phyloP scores from a whole-genome alignment of 2,797 vertebrate species.

The Rhinoraja longicauda region DNA sequence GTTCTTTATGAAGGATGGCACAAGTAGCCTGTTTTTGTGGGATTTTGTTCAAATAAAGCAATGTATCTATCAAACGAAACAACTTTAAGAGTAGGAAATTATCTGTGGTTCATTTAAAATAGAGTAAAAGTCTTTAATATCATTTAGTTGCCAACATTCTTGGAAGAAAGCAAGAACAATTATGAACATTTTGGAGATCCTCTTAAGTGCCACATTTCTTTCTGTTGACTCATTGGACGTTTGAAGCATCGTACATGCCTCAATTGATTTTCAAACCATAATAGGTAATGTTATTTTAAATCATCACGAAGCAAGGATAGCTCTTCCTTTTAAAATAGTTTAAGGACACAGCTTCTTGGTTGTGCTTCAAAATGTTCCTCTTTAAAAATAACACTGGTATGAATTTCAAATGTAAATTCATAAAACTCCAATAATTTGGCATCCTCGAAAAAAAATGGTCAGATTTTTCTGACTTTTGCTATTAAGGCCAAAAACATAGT shows the following conservation, averaged over 20 bases:
- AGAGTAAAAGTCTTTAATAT: background rate
- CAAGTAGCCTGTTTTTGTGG: background rate
- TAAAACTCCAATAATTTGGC: too few species aligned
- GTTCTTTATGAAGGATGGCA: background rate
- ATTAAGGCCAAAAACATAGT: too few species aligned
- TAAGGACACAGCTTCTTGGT: background rate
- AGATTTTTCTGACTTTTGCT: too few species aligned
- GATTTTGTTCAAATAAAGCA: background rate
- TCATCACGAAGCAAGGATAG: background rate
- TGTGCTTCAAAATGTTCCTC: background rate
- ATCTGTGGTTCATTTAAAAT: background rate
- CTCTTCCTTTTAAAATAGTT: background rate
- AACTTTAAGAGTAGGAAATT: background rate
- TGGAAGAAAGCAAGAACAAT: background rate
- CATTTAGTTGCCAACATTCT: background rate
- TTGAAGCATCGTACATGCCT: background rate
- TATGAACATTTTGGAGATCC: background rate
- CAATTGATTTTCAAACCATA: constrained; percentile 15
- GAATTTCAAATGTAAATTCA: background rate
- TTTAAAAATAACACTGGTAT: background rate
- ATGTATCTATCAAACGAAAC: background rate
- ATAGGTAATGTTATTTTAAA: background rate
- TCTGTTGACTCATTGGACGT: background rate
- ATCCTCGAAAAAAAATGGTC: too few species aligned
- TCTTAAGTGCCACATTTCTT: background rate